Conservation (phyloP, 2,113 vertebrate species). For the Notechis scutatus region DNA sequence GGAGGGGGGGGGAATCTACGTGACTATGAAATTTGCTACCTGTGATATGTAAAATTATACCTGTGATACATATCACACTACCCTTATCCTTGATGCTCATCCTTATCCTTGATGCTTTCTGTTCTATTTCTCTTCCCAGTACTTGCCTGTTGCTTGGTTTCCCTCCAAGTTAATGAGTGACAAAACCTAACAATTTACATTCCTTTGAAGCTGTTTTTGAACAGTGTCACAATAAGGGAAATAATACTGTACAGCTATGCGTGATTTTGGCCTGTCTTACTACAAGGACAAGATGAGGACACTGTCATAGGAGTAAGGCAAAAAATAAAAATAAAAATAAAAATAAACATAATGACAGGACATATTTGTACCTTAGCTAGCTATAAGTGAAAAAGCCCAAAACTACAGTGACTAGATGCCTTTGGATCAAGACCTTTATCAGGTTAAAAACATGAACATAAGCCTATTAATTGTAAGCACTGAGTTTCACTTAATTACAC, state of each 20-base stretch:
- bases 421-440: background rate
- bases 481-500: background rate
- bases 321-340: no score
- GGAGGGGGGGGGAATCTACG: fast-evolving
- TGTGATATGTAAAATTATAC: no score
- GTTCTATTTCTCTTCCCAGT: background rate
- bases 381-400: background rate
- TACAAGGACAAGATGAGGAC: background rate
- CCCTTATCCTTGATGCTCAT: background rate
- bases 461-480: background rate
- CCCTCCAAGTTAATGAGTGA: background rate
- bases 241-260: background rate
- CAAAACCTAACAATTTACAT: background rate
- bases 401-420: background rate
- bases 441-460: background rate
- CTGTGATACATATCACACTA: no score
- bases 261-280: background rate
- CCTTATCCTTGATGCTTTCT: background rate
- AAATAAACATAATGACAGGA: background rate
- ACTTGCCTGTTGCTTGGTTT: background rate
- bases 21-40: background rate
- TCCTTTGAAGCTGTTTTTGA: background rate
- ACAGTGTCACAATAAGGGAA: background rate
- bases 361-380: background rate
- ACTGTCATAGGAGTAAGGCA: background rate